Percentiles rank a stretch among this genome's conserved stretches.
phyloP scores from a whole-genome alignment of 2,797 vertebrate genomes.

The Eurystomus glaucurus region DNA sequence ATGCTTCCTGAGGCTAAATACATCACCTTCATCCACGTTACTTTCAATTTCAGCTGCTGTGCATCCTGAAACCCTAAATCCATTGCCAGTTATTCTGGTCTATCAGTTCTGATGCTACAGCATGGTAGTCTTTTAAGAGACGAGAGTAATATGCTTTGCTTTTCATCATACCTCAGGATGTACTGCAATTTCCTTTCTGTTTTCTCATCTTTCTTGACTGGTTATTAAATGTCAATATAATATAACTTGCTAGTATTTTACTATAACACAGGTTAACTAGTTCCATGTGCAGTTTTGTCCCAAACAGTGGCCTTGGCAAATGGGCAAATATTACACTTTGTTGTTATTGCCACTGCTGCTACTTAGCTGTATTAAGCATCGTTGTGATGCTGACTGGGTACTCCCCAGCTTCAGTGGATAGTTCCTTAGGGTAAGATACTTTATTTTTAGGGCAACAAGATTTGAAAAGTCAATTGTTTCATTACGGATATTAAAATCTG shows the following conservation, averaged over 20 bases:
- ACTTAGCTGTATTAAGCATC: background rate
- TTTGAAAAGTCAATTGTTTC: background rate
- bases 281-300: background rate
- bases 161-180: background rate
- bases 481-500: background rate
- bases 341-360: background rate
- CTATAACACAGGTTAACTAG: slow-evolving; percentile 11
- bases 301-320: background rate
- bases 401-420: background rate
- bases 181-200: background rate
- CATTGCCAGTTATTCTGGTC: background rate
- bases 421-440: background rate
- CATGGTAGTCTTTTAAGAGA: background rate
- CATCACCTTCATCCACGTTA: slow-evolving; percentile 22
- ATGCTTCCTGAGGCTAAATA: slow-evolving; percentile 45
- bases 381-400: background rate
- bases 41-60: slow-evolving; percentile 35
- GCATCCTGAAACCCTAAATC: slow-evolving; percentile 12
- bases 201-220: slow-evolving; percentile 17
- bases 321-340: background rate
- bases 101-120: background rate
- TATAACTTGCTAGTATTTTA: slow-evolving; percentile 25
- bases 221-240: slow-evolving; percentile 37
- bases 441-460: background rate
- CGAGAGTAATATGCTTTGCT: background rate